These are phyloP conservation scores for Vannuccia rotundouncinata DNA, from an alignment of 2,888 invertebrate species.

Conservation along the genomic window DNA sequence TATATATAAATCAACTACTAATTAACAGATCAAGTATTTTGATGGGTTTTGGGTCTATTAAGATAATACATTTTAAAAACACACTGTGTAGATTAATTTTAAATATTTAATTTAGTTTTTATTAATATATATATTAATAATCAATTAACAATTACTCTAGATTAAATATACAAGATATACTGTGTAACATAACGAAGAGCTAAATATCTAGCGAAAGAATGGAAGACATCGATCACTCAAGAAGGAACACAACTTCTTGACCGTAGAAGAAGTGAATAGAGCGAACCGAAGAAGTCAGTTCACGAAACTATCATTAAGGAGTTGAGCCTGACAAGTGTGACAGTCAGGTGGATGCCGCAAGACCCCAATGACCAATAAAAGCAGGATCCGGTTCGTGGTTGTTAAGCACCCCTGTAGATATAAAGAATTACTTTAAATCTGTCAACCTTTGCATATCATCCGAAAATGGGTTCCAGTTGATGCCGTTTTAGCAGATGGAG, in stretches of 20 bases:
- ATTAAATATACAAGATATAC: background rate
- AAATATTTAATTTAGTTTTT: no score
- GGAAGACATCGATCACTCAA: background rate
- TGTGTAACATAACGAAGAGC: background rate
- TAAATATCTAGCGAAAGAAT: background rate
- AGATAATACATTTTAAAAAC: no score
- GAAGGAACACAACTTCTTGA: background rate
- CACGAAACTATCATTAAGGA: background rate
- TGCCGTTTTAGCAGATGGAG: background rate
- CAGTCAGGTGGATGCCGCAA: background rate
- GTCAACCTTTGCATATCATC: background rate
- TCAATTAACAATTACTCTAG: background rate
- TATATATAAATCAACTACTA: no score
- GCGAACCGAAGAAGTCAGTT: background rate
- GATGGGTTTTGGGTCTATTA: no score
- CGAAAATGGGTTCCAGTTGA: background rate
- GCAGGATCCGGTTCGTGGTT: background rate
- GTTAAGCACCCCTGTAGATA: no score
- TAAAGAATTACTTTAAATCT: background rate
- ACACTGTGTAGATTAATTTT: no score
- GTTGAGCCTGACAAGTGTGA: background rate
- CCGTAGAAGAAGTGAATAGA: background rate
- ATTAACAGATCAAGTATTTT: no score
- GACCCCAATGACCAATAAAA: background rate
- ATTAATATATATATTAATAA: no score